Evolutionary conservation across 1,140 invertebrate species (phyloP), one percentile per base, ranked within the genome.

Genomic region (Cydia amplana): DNA sequence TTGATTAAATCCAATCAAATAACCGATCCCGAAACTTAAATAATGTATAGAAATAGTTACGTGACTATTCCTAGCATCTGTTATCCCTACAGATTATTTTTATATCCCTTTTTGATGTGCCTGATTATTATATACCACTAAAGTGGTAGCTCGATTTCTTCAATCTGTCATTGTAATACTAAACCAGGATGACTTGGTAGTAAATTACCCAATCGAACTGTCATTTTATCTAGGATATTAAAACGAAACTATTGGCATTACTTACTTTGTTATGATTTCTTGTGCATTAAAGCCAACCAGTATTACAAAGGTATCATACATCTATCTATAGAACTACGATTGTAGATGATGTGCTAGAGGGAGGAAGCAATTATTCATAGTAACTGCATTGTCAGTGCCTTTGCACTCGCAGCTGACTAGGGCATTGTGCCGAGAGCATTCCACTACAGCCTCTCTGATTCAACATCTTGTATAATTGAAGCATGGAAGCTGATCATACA

Each of bases 361-460:
- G 25, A 67, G 65, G 65, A 70, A 70, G 65, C 65, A 70, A 70
- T 70, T 36, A 70, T 70, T 70, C 65, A 70, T 70, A 32, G 65
- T 70, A 70, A 36, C 65, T 32, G 32, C 32, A 70, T 70, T 70
- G 65, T 70, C 32, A 36, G 32, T 18, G 65, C 65, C 65, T 36
- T 40, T 70, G 32, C 65, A 43, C 32, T 40, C 65, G 32, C 65
- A 70, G 64, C 64, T 70, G 65, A 70, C 65, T 40, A 28, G 65
- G 28, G 25, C 65, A 70, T 70, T 70, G 65, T 70, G 65, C 65
- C n/a, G 65, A 43, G 28, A 36, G 6, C 65, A 70, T 70, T 43
- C 10, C n/a, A 36, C 65, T 60, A 23, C 55, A 60, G 20, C 55
- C 18, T 60, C 55, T 60, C 55, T 55, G n/a, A 60, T 60, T 60